These are phyloP conservation scores for Papilio polytes DNA, from an alignment of 1,140 invertebrate species.

Conservation along the genomic window DNA sequence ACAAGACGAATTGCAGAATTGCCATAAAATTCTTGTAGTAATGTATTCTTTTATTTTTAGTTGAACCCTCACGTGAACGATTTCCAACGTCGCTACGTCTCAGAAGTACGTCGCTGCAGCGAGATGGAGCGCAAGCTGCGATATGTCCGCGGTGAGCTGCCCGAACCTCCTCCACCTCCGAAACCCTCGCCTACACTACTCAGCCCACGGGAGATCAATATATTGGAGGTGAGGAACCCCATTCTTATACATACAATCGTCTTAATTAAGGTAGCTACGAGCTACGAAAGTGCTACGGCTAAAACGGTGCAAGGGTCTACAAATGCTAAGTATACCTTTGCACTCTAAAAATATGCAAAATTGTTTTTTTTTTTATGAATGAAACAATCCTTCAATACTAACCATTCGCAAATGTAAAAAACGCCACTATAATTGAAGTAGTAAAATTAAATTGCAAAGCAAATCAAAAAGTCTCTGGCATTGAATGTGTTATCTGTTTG, in stretches of 20 bases:
- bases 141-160: constrained; percentile 89
- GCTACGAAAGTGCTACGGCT: too few species aligned
- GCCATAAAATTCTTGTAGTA: background rate
- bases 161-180: constrained; percentile 72
- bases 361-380: too few species aligned
- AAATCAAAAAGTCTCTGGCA: too few species aligned
- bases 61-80: constrained; percentile 87
- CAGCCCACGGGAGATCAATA: constrained; percentile 72
- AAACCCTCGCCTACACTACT: constrained; percentile 62
- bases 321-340: too few species aligned
- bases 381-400: too few species aligned
- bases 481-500: background rate
- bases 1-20: too few species aligned
- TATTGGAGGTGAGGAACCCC: constrained; percentile 60
- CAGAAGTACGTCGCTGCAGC: constrained; percentile 87
- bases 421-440: too few species aligned
- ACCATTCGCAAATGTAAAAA: too few species aligned
- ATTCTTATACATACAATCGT: background rate
- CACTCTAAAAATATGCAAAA: too few species aligned
- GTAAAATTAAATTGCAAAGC: too few species aligned
- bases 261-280: too few species aligned
- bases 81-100: constrained; percentile 89
- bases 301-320: too few species aligned
- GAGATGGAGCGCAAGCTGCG: constrained; percentile 89
- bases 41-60: constrained; percentile 58